Evolutionary conservation across 2,797 vertebrate species (phyloP).

Genomic region (Champsocephalus esox): DNA sequence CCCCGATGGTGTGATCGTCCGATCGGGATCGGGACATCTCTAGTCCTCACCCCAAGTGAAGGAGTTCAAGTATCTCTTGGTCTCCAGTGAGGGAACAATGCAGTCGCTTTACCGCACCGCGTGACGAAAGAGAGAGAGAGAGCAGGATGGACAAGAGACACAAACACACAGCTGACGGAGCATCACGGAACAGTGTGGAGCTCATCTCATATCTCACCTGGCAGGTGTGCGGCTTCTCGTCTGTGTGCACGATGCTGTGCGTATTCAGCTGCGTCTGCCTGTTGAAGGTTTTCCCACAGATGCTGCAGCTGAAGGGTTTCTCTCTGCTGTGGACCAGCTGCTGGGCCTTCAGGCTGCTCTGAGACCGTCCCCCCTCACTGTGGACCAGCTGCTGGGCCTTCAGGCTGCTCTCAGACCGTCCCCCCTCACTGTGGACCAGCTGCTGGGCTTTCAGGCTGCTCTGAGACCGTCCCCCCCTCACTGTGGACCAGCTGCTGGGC

Average conservation of each 20-base stretch:
- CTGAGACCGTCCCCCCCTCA: constrained; percentile 57
- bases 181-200: no score
- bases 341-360: constrained; percentile 66
- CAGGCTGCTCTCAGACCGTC: constrained; percentile 67
- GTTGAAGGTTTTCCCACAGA: constrained; percentile 79
- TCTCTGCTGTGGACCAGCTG: constrained; percentile 72
- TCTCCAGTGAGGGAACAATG: no score
- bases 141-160: no score
- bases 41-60: no score
- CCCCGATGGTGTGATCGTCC: no score
- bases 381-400: constrained; percentile 71
- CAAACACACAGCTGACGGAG: neutral
- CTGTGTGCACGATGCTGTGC: constrained; percentile 77
- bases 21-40: no score
- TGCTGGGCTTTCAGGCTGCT: constrained; percentile 67
- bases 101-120: no score
- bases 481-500: constrained; percentile 77
- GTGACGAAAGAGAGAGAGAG: no score
- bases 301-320: constrained; percentile 72
- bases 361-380: constrained; percentile 73
- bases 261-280: constrained; percentile 82
- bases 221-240: constrained; percentile 77
- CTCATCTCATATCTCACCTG: no score
- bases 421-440: constrained; percentile 16
- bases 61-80: no score